Conservation (phyloP, 2,797 vertebrate genomes). For the Neostethus bicornis region DNA sequence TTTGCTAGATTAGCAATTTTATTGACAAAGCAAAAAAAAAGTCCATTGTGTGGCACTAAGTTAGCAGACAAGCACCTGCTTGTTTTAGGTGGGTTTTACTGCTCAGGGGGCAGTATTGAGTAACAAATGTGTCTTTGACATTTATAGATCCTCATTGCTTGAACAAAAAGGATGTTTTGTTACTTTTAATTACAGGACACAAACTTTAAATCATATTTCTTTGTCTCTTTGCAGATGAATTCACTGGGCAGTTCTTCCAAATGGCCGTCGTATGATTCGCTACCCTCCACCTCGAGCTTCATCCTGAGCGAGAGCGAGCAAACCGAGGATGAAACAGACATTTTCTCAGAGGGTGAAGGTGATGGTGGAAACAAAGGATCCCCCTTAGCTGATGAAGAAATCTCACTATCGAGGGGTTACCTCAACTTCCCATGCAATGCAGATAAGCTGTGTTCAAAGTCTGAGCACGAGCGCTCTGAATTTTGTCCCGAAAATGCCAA, state of each 20-base stretch:
- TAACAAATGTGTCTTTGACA: background rate
- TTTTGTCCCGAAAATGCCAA: constrained; percentile 1
- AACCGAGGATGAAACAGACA: constrained; percentile 74
- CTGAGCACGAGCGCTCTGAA: constrained; percentile 17
- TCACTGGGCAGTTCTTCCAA: constrained; percentile 69
- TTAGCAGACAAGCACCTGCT: background rate
- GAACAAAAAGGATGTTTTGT: background rate
- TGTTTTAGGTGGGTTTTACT: background rate
- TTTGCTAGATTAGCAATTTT: too few relatives aligned
- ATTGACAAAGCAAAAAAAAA: too few relatives aligned
- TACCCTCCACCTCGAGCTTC: constrained; percentile 65
- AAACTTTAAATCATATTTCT: background rate
- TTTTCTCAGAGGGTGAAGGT: constrained; percentile 71
- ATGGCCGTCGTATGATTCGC: constrained; percentile 72
- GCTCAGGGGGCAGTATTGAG: background rate
- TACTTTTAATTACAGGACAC: background rate
- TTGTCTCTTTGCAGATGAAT: constrained; percentile 65
- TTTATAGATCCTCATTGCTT: background rate
- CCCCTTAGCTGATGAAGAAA: constrained; percentile 12
- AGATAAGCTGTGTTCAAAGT: constrained; percentile 15
- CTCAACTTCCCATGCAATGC: constrained; percentile 29
- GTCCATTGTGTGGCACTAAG: background rate
- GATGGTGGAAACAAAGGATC: constrained; percentile 40
- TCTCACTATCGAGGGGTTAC: constrained; percentile 24
- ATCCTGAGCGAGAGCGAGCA: constrained; percentile 74